These are phyloP conservation scores for Cyclura pinguis DNA, from an alignment of 2,797 vertebrate species.

Conservation along the genomic window DNA sequence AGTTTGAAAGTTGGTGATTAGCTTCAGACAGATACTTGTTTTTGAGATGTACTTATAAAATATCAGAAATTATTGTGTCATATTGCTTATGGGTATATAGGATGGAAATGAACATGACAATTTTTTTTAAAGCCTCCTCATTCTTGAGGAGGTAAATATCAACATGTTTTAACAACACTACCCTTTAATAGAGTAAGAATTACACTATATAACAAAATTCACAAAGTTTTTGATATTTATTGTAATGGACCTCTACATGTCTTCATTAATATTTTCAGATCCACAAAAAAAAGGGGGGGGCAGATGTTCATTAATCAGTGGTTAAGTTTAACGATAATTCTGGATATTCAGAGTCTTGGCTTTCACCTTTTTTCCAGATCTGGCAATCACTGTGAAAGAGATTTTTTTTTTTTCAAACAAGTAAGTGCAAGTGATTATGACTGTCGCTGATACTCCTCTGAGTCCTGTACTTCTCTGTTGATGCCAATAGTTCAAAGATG, in stretches of 20 bases:
- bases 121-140: no score
- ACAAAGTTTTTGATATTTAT: neutral
- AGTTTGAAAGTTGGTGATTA: neutral
- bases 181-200: neutral
- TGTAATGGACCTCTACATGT: neutral
- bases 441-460: neutral
- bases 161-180: neutral
- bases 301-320: neutral
- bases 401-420: neutral
- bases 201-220: neutral
- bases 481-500: no score
- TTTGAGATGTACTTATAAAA: neutral
- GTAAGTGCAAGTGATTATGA: neutral
- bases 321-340: slow-evolving; percentile 2
- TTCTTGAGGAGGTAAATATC: neutral
- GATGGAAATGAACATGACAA: neutral
- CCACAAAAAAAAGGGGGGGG: neutral
- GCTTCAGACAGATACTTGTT: neutral
- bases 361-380: neutral
- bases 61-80: neutral
- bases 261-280: neutral
- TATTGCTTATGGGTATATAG: neutral
- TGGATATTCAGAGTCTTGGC: neutral
- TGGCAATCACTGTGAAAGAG: neutral
- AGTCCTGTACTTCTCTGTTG: neutral